Evolutionary conservation across 2,888 invertebrate species (phyloP).

Genomic region (Agonopterix alstromeriana): DNA sequence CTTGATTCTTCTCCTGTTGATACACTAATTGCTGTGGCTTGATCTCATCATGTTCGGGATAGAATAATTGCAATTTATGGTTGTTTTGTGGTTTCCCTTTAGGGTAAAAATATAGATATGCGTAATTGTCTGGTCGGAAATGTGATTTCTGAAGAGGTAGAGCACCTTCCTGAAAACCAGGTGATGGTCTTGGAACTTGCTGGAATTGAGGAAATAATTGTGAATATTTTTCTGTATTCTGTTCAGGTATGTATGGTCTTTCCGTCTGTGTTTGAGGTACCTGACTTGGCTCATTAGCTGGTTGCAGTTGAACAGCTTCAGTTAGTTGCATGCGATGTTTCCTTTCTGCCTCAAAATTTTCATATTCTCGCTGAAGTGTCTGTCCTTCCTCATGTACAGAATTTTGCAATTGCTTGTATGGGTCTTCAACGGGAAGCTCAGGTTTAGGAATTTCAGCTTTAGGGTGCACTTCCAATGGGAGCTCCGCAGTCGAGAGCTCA

Average conservation of each 20-base stretch:
- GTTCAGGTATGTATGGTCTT: not conserved
- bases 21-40: not conserved
- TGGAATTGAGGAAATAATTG: not conserved
- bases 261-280: not conserved
- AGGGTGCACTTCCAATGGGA: no score
- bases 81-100: slow-evolving; percentile 1
- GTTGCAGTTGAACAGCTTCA: slow-evolving; percentile 6
- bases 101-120: slow-evolving; percentile 9
- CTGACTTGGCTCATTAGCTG: slow-evolving; percentile 4
- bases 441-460: no score
- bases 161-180: not conserved
- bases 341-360: slow-evolving; percentile 1
- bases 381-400: not conserved
- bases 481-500: no score
- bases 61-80: not conserved
- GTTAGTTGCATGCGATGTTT: slow-evolving; percentile 1
- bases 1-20: not conserved
- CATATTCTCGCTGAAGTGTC: slow-evolving; percentile 1
- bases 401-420: not conserved
- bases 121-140: slow-evolving; percentile 5
- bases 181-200: not conserved
- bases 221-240: slow-evolving; percentile 4
- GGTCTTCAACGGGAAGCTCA: not conserved
- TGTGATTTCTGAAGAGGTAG: not conserved
- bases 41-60: not conserved